A percentile compares a stretch with the other conserved stretches of the same genome.
Evolutionary conservation across 2,797 vertebrate genomes (phyloP).

Genomic region (Sebastes nivosus): DNA sequence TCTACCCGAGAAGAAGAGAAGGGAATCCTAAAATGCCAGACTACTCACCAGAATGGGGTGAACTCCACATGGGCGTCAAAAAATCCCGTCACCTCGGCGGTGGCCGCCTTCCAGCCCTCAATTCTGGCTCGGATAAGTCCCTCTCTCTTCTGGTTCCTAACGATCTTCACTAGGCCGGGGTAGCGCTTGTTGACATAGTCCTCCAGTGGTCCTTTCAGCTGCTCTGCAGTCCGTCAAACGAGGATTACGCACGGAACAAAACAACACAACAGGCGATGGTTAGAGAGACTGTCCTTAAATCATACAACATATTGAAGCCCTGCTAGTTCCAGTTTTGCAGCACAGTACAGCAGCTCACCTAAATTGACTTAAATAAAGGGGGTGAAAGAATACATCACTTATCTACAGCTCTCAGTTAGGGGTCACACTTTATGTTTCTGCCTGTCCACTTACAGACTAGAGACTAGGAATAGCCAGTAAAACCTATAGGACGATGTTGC

Average conservation of each 20-base stretch:
- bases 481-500: not conserved
- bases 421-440: not conserved
- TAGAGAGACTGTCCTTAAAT: not conserved
- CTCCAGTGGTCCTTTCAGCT: constrained; percentile 93
- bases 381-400: not conserved
- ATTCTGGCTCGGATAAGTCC: constrained; percentile 95
- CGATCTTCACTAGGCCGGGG: constrained; percentile 94
- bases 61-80: constrained; percentile 98
- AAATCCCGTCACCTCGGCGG: constrained; percentile 92
- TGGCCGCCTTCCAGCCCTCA: constrained; percentile 96
- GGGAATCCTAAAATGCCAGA: not conserved
- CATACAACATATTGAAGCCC: not conserved
- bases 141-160: constrained; percentile 94
- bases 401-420: not conserved
- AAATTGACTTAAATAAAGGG: not conserved
- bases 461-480: not conserved
- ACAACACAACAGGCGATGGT: not conserved
- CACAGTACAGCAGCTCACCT: not conserved
- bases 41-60: constrained; percentile 92
- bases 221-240: constrained; percentile 81
- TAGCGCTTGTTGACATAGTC: constrained; percentile 96
- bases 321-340: not conserved
- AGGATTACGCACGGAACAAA: not conserved
- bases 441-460: not conserved
- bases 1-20: not conserved